Base-by-base conservation (phyloP, 2,797 vertebrate genomes). In the Anguilla obscura region DNA sequence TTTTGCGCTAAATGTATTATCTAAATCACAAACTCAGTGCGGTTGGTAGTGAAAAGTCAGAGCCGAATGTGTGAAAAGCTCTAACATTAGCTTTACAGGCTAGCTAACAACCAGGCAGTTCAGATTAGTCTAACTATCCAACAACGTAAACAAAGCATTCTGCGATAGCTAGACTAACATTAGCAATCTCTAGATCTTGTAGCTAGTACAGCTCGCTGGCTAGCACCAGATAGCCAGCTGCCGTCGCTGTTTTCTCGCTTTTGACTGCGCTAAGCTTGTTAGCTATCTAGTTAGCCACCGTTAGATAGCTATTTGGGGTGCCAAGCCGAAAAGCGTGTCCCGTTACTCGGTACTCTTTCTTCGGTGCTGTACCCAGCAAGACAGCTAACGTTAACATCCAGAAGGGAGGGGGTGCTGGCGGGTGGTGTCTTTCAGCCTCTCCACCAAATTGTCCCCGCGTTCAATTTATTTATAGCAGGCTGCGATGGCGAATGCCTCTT, bases 391-490 rank as follows among this genome's bases (percentile, higher is more conserved):
- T 14, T 71, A 33, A 83, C 52, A 83, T 52, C 79, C 85, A 76
- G 79, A 71, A 79, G 76, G 63, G 58, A 82, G 79, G 79, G 45
- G 87, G 84, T 60, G 82, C 56, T 85, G 85, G 52, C 71, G 85
- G 85, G 54, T 86, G 74, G 74, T 83, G 74, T 74, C 56, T 89
- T 89, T 84, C 76, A 86, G 85, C 50, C 52, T 76, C 83, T 69
- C 80, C 86, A 83, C 54, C 63, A 87, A 84, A 84, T 71, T 84
- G 82, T 87, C 87, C 82, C 27, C 87, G 18, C 82, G 60, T 87
- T 84, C 87, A 87, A 60, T 83, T 50, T 82, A 69, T 45, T 87
- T 87, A 87, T 60, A 33, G 76, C 79, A 63, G 45, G 79, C 27
- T 48, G 12, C 63, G 63, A 40, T 74, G n/a, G 33, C 36, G 33